Percentiles rank a stretch among this genome's conserved stretches.
These are phyloP conservation scores for Motacilla alba DNA, from an alignment of 2,113 vertebrate genomes.

Conservation along the genomic window DNA sequence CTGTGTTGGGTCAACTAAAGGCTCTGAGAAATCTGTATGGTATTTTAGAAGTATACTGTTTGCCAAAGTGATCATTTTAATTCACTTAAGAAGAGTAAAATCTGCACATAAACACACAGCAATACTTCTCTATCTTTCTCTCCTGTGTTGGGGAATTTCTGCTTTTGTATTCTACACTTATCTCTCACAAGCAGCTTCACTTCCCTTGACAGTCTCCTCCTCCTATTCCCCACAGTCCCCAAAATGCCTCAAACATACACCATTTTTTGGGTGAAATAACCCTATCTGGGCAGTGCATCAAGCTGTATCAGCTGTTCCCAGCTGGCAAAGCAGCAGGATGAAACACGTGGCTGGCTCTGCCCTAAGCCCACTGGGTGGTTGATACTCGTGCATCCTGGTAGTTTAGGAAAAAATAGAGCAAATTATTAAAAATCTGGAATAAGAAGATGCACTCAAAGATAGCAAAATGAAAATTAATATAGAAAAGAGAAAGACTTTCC, in stretches of 20 bases:
- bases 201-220: neutral
- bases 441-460: neutral
- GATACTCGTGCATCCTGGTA: neutral
- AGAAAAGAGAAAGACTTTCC: neutral
- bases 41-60: neutral
- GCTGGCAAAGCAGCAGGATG: neutral
- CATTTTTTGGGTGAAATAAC: neutral
- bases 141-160: neutral
- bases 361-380: rapidly evolving
- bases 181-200: neutral
- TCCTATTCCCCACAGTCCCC: neutral
- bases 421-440: neutral
- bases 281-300: neutral
- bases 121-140: neutral
- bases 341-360: neutral
- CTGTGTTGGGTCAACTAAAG: neutral
- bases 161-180: neutral
- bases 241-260: neutral
- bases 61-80: neutral
- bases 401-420: neutral
- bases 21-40: neutral
- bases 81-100: neutral
- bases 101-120: neutral
- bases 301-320: neutral
- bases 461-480: neutral